These are phyloP conservation scores for Spilosoma lubricipeda DNA, from an alignment of 2,888 invertebrate genomes.

Conservation along the genomic window DNA sequence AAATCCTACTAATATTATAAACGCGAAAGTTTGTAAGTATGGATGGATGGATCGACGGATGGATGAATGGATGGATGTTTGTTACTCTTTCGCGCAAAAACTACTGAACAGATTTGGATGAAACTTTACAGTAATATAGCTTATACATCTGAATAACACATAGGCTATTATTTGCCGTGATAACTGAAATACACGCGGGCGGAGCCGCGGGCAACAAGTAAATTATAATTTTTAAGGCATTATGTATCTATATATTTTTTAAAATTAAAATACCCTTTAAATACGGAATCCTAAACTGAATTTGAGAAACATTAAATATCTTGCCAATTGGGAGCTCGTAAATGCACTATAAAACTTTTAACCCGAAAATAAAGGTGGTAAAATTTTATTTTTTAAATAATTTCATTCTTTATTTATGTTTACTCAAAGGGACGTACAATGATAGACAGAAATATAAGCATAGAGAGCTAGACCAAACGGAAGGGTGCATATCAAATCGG, in stretches of 20 bases:
- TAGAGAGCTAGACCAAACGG: conserved; percentile 56
- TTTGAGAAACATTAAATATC: background rate
- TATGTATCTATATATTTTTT: background rate
- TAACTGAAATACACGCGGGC: no score
- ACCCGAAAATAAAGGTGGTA: conserved; percentile 1
- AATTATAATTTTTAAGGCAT: background rate
- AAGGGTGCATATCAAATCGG: conserved; percentile 83
- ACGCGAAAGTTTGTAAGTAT: no score
- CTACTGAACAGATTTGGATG: no score
- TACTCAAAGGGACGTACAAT: conserved; percentile 12
- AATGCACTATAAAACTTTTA: background rate
- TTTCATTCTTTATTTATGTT: conserved; percentile 12
- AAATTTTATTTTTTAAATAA: conserved; percentile 1
- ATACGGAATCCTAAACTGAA: background rate
- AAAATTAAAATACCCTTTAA: background rate
- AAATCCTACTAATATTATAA: no score
- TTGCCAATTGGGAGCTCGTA: background rate
- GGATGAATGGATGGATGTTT: no score
- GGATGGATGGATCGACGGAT: no score
- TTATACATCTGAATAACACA: no score
- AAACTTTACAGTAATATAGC: no score
- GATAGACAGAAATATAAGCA: conserved; percentile 34
- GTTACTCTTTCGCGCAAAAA: no score
- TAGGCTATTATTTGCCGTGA: no score
- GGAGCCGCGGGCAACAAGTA: background rate